Conservation (phyloP, 35 echinoderm and acorn worm genomes). For the Amphiura filiformis region DNA sequence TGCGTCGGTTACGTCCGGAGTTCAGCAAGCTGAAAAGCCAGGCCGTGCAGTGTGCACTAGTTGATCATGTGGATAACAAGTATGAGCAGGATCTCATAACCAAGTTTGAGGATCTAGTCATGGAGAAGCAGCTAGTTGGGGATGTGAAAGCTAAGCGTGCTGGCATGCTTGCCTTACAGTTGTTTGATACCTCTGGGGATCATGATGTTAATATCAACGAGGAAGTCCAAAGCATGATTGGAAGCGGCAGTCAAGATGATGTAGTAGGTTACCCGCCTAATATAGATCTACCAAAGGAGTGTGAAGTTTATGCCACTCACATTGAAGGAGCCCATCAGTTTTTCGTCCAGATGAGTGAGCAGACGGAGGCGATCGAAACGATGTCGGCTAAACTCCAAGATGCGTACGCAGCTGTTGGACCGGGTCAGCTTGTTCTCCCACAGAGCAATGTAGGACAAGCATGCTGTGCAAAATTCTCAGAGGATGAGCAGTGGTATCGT, state of each 20-base stretch:
- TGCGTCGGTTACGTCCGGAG: conserved; percentile 22
- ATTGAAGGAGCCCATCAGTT: conserved; percentile 36
- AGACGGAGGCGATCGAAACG: conserved; percentile 23
- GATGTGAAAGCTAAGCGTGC: conserved; percentile 25
- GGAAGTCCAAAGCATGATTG: not conserved
- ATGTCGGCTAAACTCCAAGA: conserved; percentile 27
- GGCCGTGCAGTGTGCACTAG: conserved; percentile 67
- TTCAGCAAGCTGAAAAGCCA: conserved; percentile 49
- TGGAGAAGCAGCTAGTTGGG: conserved; percentile 37
- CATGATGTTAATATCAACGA: conserved; percentile 1
- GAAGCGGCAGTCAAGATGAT: not conserved
- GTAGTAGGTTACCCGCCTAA: not conserved
- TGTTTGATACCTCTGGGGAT: not conserved
- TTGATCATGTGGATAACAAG: not conserved
- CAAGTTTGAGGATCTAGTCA: conserved; percentile 4
- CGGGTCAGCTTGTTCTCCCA: conserved; percentile 9
- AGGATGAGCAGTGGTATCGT: conserved; percentile 89
- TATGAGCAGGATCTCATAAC: conserved; percentile 5
- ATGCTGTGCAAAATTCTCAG: conserved; percentile 79
- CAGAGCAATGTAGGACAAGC: conserved; percentile 31
- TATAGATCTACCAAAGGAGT: conserved; percentile 19
- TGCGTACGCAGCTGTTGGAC: not conserved
- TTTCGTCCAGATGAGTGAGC: conserved; percentile 12
- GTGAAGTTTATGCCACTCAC: conserved; percentile 64
- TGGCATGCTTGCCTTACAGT: conserved; percentile 13